These are phyloP conservation scores for Drosophila carrolli DNA, from an alignment of 1,140 invertebrate genomes.

Conservation along the genomic window DNA sequence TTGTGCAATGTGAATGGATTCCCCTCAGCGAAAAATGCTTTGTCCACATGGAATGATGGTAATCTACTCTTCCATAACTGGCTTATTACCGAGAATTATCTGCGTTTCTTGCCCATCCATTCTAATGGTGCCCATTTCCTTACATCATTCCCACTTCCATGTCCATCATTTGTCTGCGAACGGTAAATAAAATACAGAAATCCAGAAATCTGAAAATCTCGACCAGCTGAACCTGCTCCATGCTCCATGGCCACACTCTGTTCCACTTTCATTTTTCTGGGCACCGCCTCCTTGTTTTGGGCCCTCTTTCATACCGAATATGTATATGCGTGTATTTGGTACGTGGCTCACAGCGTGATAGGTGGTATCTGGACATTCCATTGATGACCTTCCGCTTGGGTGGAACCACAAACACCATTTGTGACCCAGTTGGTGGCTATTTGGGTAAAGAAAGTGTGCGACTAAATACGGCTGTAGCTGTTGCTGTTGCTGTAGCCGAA, in stretches of 20 bases:
- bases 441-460: conserved; percentile 37
- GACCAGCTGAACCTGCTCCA: conserved; percentile 12
- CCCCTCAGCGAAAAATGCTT: background rate
- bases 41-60: background rate
- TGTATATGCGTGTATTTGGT: background rate
- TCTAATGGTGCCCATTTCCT: conserved; percentile 24
- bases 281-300: conserved; percentile 3
- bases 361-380: conserved; percentile 12
- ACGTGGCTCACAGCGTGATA: conserved; percentile 8
- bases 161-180: conserved; percentile 11
- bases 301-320: background rate
- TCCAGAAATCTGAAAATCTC: conserved; percentile 17
- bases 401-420: conserved; percentile 17
- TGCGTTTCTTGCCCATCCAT: background rate
- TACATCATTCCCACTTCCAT: conserved; percentile 31
- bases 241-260: conserved; percentile 3
- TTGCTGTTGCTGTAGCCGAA: conserved; percentile 4
- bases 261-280: conserved; percentile 48
- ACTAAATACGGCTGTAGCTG: conserved; percentile 20
- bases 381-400: conserved; percentile 44
- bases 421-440: conserved; percentile 40
- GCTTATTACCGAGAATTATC: conserved; percentile 27
- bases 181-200: conserved; percentile 19
- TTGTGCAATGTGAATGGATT: background rate
- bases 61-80: conserved; percentile 12